These are phyloP conservation scores for Dicyrtoma fusca DNA, from an alignment of 2,888 invertebrate species.

Conservation along the genomic window DNA sequence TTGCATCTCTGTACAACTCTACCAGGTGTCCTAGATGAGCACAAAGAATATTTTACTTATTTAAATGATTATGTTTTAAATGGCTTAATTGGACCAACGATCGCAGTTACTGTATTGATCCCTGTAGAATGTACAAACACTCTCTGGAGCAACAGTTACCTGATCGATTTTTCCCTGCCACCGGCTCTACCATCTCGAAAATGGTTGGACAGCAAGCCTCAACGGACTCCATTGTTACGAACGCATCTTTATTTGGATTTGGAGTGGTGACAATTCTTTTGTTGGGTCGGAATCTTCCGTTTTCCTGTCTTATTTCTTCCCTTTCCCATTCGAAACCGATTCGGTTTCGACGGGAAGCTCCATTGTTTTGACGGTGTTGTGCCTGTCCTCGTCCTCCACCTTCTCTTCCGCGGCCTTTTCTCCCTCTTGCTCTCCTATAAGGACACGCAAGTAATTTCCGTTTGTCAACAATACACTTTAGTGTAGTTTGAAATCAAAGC, in stretches of 20 bases:
- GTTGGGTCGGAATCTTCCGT: conserved; percentile 4
- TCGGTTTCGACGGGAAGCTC: conserved; percentile 1
- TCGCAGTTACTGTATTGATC: neutral
- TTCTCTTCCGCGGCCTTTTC: neutral
- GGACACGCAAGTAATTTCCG: neutral
- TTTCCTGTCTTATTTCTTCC: neutral
- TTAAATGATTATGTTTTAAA: too few relatives aligned
- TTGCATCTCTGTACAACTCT: conserved; percentile 50
- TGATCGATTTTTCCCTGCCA: conserved; percentile 48
- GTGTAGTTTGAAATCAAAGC: too few relatives aligned
- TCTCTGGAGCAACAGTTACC: too few relatives aligned
- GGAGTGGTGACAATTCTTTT: neutral
- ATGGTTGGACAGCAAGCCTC: conserved; percentile 51
- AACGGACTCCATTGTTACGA: conserved; percentile 3
- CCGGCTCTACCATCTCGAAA: conserved; percentile 49
- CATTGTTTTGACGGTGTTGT: neutral
- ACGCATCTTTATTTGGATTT: conserved; percentile 9
- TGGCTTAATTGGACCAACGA: neutral
- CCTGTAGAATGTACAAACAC: neutral
- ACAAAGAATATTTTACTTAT: neutral
- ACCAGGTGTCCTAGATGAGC: conserved; percentile 51
- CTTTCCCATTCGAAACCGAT: conserved; percentile 10
- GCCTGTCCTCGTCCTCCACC: conserved; percentile 5
- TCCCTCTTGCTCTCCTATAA: conserved; percentile 13
- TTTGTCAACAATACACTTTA: too few relatives aligned